Conservation (phyloP, 2,888 invertebrate genomes). For the Drosophila kambysellisi region DNA sequence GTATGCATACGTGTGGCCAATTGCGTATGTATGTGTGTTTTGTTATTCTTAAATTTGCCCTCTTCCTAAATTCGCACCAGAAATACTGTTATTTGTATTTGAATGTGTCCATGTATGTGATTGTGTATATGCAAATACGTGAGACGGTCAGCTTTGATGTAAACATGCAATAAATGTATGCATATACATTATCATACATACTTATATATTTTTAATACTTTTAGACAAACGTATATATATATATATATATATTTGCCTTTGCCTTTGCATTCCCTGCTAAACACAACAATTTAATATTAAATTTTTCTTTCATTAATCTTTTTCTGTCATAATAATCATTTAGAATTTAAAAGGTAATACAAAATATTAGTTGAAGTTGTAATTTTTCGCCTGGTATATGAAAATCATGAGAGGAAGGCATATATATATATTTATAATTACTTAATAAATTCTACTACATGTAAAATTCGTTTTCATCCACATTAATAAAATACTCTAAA, state of each 20-base stretch:
- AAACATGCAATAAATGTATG: slow-evolving; percentile 1
- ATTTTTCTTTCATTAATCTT: background rate
- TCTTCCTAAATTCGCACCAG: slow-evolving; percentile 59
- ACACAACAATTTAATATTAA: slow-evolving; percentile 44
- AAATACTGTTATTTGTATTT: slow-evolving; percentile 50
- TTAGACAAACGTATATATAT: slow-evolving; percentile 28
- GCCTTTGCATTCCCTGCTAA: slow-evolving; percentile 12
- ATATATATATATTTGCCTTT: slow-evolving; percentile 10
- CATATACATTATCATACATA: slow-evolving; percentile 23
- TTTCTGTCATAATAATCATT: slow-evolving; percentile 5
- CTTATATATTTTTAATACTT: slow-evolving; percentile 53
- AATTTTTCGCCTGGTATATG: slow-evolving; percentile 19
- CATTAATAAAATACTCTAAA: slow-evolving; percentile 11
- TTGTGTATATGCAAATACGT: slow-evolving; percentile 14
- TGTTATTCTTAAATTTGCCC: slow-evolving; percentile 10
- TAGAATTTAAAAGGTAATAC: slow-evolving; percentile 67
- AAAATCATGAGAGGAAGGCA: slow-evolving; percentile 49
- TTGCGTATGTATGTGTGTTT: slow-evolving; percentile 2
- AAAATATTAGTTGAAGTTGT: slow-evolving; percentile 60
- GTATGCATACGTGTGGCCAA: slow-evolving; percentile 21
- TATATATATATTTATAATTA: slow-evolving; percentile 22
- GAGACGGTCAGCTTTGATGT: background rate
- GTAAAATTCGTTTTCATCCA: slow-evolving; percentile 36
- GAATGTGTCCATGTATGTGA: slow-evolving; percentile 17
- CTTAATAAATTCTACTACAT: slow-evolving; percentile 50